Evolutionary conservation across 2,113 vertebrate genomes (phyloP).

Genomic region (Sterna hirundo): DNA sequence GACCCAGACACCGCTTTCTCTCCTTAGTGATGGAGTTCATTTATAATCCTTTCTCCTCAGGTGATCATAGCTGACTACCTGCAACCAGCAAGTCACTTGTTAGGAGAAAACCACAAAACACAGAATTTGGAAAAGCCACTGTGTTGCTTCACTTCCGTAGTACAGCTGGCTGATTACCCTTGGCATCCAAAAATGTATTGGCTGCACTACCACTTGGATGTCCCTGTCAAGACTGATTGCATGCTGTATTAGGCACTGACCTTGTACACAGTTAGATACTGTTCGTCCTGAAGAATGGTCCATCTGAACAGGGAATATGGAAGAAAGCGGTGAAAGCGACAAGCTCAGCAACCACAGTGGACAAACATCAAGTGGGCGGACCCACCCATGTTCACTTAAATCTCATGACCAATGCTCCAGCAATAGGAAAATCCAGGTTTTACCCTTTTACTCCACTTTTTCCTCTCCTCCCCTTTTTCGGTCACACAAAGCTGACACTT

Average conservation of each 20-base stretch:
- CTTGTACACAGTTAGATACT: rapidly evolving
- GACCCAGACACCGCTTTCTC: not conserved
- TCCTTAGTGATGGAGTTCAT: not conserved
- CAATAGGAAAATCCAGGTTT: not conserved
- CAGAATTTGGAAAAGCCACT: not conserved
- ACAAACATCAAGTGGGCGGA: not conserved
- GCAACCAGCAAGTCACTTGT: not conserved
- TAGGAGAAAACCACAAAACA: not conserved
- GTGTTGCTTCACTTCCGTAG: not conserved
- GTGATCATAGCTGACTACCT: not conserved
- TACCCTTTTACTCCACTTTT: not conserved
- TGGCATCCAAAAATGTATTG: not conserved
- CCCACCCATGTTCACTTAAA: not conserved
- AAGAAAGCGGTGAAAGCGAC: not conserved
- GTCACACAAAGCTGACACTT: not conserved
- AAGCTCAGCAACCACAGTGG: not conserved
- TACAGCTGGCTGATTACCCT: not conserved
- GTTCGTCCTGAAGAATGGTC: not conserved
- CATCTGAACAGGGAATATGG: not conserved
- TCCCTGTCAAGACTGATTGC: not conserved
- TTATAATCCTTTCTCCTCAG: not conserved
- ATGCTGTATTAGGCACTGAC: not conserved
- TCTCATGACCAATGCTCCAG: not conserved
- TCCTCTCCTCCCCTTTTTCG: not conserved
- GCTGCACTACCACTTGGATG: not conserved